Evolutionary conservation across 1,140 invertebrate species (phyloP), one percentile per base, ranked within the genome.

Genomic region (Mycetomoellerius zeteki): DNA sequence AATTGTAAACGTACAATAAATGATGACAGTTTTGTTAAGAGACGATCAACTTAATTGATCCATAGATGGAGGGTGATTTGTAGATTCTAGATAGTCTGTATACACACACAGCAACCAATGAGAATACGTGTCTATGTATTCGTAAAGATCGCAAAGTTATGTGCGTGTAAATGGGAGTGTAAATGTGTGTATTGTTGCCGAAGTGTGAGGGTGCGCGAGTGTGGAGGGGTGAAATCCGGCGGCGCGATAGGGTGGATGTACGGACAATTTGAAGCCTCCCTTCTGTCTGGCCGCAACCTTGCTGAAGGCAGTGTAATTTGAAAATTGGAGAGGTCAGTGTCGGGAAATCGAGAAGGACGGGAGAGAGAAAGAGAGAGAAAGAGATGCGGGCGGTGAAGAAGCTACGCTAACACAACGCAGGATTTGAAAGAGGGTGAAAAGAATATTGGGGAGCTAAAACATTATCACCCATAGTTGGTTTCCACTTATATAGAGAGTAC

Each of bases 281-380:
- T 81, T 78, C 43, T 71, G 64, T 54, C 76, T 37, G 62, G 60
- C 37, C 62, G 75, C 60, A 69, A 82, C 75, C 76, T 81, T 86
- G 85, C 86, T 65, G 86, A 87, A 87, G 84, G 81, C 86, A 78
- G 60, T 75, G 87, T 88, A 89, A 92, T 92, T 92, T 90, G 88
- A 92, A 92, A 92, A 92, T 92, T 92, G 92, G 90, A 86, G 91
- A 92, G 92, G 92, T 92, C 92, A 92, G 92, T 92, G 90, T 90
- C 86, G 86, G 87, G 88, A 90, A 91, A 81, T 84, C 85, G 72
- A 90, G 77, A 91, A 65, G 65, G 80, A 54, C 43, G 33, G 47
- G 14, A 33, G 27, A 37, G 47, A 47, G 52, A 60, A 21, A 54
- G 27, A 65, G 71, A 85, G 69, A 37, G 19, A 64, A 43, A 69